A percentile compares a stretch with the other conserved stretches of the same genome.
phyloP scores from a whole-genome alignment of 2,113 vertebrate species.

The Equus przewalskii region DNA sequence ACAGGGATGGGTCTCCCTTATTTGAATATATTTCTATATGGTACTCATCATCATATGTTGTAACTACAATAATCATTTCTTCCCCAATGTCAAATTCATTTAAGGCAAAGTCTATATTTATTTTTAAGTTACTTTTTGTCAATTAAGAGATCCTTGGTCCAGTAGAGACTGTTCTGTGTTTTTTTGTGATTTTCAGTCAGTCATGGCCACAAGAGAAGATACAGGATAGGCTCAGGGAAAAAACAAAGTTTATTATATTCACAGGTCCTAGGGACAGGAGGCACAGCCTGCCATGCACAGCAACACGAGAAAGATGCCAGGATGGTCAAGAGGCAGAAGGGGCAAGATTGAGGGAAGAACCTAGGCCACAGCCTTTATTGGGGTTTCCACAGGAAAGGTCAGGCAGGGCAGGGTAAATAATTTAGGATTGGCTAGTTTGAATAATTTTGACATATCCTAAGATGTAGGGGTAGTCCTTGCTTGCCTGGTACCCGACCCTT shows the following conservation, averaged over 20 bases:
- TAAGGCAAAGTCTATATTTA: neutral
- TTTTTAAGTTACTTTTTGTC: conserved; percentile 23
- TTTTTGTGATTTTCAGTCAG: neutral
- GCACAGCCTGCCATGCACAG: neutral
- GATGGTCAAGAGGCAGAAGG: neutral
- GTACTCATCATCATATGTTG: neutral
- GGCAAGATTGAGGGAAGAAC: neutral
- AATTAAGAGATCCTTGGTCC: neutral
- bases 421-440: neutral
- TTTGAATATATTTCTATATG: neutral
- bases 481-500: neutral
- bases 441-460: neutral
- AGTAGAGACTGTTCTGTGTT: neutral
- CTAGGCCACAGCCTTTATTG: neutral
- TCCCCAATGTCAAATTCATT: neutral
- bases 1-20: neutral
- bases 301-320: neutral
- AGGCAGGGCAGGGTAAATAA: neutral
- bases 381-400: neutral
- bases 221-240: neutral
- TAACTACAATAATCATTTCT: neutral
- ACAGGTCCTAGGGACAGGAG: neutral
- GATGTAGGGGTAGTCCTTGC: neutral
- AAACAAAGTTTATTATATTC: neutral
- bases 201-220: neutral